Base-by-base conservation (phyloP, 2,888 invertebrate species). In the Drosophila robusta region DNA sequence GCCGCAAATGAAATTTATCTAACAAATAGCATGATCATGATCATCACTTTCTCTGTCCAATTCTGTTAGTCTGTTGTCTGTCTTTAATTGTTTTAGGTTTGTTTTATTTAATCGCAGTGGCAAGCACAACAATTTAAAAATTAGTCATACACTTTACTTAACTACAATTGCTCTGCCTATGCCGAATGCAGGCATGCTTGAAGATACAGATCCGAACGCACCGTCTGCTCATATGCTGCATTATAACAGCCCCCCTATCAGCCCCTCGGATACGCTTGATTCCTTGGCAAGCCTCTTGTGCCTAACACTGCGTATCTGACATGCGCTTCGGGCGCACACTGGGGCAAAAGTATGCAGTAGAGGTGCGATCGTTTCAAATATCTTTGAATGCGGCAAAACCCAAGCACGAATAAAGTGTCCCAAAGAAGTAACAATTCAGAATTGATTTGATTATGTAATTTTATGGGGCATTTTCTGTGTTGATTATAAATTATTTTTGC, bases 281-380 rank as follows among this genome's bases (percentile, higher is more conserved):
- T 83, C 82, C 82, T 67, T 68, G 57, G 75, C 65, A 46, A 26
- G 64, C 64, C 85, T 81, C 68, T 85, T 82, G 83, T 83, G 86
- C 68, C 87, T 83, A 83, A 56, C 88, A 82, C 62, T 83, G 83
- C 83, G 83, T 83, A 83, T 83, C 83, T 86, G 82, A 88, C 74
- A 70, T 67, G 82, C 63, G 72, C 62, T 60, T 14, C 62, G 50
- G 41, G 42, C 29, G 55, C 56, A 70, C 56, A 64, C 58, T 70
- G 18, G 32, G 55, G 24, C 38, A 52, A 52, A 55, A 36, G 18
- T 3, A 3, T n/a, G 36, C 14, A 32, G 9, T 34, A 16, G 39
- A 56, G 26, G 3, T 26, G 36, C 55, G 41, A 56, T 62, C 9
- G 47, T 29, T 58, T 38, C 12, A 1, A 29, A 49, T 46, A 41